These are phyloP conservation scores for Kryphioiulus occultus DNA, from an alignment of 2,888 invertebrate species.

Conservation along the genomic window DNA sequence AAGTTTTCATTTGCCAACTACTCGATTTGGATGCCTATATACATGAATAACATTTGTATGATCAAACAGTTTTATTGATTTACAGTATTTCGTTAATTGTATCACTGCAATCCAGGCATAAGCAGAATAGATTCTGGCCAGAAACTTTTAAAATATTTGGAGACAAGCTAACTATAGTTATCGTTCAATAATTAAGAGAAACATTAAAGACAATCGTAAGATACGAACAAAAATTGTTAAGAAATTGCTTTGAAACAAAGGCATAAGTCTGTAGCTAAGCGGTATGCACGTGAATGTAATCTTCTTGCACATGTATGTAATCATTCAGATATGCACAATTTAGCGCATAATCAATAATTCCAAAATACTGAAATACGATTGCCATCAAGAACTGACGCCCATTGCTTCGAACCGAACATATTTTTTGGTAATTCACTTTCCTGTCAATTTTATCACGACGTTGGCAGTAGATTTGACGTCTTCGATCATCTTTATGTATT, in stretches of 20 bases:
- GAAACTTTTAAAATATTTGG: neutral
- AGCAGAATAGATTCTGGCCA: neutral
- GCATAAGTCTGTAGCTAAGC: too few relatives aligned
- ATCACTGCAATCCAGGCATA: neutral
- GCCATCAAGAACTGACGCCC: neutral
- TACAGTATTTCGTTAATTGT: neutral
- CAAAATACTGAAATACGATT: neutral
- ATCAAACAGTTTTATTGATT: neutral
- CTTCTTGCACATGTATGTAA: neutral
- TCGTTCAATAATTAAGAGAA: neutral
- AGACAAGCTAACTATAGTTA: neutral
- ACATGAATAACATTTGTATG: neutral
- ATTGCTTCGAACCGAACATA: neutral
- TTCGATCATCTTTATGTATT: conserved; percentile 14
- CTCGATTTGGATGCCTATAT: too few relatives aligned
- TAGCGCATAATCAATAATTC: neutral
- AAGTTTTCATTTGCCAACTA: neutral
- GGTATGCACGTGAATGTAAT: too few relatives aligned
- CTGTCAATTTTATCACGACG: neutral
- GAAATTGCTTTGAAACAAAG: neutral
- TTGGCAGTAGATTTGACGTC: conserved; percentile 15
- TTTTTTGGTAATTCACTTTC: neutral
- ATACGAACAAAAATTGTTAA: neutral
- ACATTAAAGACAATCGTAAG: neutral
- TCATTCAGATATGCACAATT: neutral